Evolutionary conservation across 2,888 invertebrate genomes (phyloP), one percentile per base, ranked within the genome.

Genomic region (Andrena chrysosceles): DNA sequence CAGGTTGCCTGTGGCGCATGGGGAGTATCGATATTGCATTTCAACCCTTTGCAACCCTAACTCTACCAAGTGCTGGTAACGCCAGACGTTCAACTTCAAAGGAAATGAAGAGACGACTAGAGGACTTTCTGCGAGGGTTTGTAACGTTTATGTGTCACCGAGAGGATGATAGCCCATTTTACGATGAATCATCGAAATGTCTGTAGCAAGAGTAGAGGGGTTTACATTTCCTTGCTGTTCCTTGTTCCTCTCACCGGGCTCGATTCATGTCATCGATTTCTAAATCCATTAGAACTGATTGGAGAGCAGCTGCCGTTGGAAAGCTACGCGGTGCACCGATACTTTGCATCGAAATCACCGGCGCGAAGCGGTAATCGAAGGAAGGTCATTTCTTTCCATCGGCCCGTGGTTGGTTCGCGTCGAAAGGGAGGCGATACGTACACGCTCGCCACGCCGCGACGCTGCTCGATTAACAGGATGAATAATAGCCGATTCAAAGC

Each of bases 391-490:
- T 33, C 48, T 63, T 49, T 56, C 13, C 8, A 23, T 26, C 56
- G 56, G 23, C 23, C 20, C 56, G 33, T 16, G 10, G 33, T 60
- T 2, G 16, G 16, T 35, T 48, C 33, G n/a, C 52, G 35, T 48
- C 62, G 77, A 78, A 67, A 75, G 66, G 77, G 62, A 68, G 60
- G 29, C 63, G 70, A 69, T 73, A 54, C 64, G 54, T 54, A 3
- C 59, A 20, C 62, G 49, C 42, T 54, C 42, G 13, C 20, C 13
- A 8, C 33, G 10, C 54, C 49, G 59, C 48, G 60, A 77, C 63
- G 26, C 48, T 52, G 62, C 59, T 60, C 79, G 84, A 84, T 86
- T 81, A 86, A 73, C 76, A 23, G 69, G 31, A 83, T 86, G 79
- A 86, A 82, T 84, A 72, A 84, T 54, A 63, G 59, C 7, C 70